Evolutionary conservation across 2,113 vertebrate species (phyloP), one percentile per base, ranked within the genome.

Genomic region (Phalacrocorax brasilianus): DNA sequence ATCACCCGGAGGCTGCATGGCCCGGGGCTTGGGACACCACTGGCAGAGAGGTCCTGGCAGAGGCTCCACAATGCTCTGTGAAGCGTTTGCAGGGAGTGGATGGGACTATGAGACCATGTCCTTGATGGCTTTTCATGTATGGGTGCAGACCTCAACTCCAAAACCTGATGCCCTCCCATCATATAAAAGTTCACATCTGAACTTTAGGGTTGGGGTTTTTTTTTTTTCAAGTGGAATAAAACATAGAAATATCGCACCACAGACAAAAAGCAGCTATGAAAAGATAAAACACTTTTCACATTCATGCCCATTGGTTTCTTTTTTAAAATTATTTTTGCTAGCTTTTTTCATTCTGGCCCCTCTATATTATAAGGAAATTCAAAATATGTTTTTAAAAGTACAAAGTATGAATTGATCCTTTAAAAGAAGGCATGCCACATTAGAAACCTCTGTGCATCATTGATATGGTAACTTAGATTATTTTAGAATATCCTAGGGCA

Each of bases 121-220:
- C 16, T 63, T 87, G 61, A 30, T 67, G 32, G 5, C 0, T 85
- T 0, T 3, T 77, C 28, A 47, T 11, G 33, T 30, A 30, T 0
- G n/a, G 18, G 7, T 14, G 6, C 4, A 52, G 40, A 6, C 26
- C 47, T 47, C 10, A 78, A 9, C 27, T 72, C n/a, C 11, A 58
- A 91, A 85, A 80, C 5, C 8, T 82, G 52, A 9, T 0, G 1
- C 2, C 3, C 21, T 52, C 7, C 2, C 9, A 28, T 20, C 1
- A 0, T 19, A 35, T 28, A 62, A 44, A 84, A 65, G 4, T 78
- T 78, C 53, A 65, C 3, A 56, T 72, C n/a, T 75, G 22, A 81
- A 38, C 11, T 18, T 35, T 16, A 27, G 7, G 7, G 2, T 4
- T 62, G 38, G 5, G 38, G 38, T 38, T 38, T 38, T 38, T 38